Base-by-base conservation (phyloP, 2,113 vertebrate species). In the Bubo blakistoni region DNA sequence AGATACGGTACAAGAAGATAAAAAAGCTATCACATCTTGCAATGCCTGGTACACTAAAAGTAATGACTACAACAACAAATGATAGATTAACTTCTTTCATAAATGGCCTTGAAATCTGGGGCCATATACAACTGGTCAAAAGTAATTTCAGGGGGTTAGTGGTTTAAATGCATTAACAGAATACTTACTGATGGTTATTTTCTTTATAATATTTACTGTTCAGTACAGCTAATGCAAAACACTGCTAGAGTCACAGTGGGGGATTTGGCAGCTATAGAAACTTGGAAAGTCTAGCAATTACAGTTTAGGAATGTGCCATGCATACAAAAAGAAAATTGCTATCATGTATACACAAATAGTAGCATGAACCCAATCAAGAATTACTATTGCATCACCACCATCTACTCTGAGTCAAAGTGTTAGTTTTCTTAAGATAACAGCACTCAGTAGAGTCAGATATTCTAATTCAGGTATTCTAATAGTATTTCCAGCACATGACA, bases 171-270 rank as follows among this genome's bases (percentile, higher is more conserved):
- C 91, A 92, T 97, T 94, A 97, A 62, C 51, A 82, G 91, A 65
- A 87, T 74, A 81, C 46, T 94, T 91, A 94, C 1, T 17, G 73
- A 69, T 91, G 77, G 65, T 86, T 93, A 91, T 95, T 97, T 96
- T 90, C 83, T 94, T 94, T 92, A 94, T 70, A 89, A 95, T 97
- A 95, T 97, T 97, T 97, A 91, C 91, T 95, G 70, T 94, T 96
- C 89, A 40, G 92, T 92, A 95, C 86, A 91, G 89, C 73, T 96
- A 97, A 96, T 97, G 89, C 74, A 95, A 97, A 97, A 95, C 95
- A 96, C 74, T 96, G 77, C 94, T 96, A 26, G 70, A 89, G 93
- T 62, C 87, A 94, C 87, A 90, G 66, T 36, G 38, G 51, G 91
- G 86, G 92, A 92, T 90, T 91, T 97, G 95, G 96, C 97, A 94